Conservation (phyloP, 2,113 vertebrate species). For the Procapra przewalskii region DNA sequence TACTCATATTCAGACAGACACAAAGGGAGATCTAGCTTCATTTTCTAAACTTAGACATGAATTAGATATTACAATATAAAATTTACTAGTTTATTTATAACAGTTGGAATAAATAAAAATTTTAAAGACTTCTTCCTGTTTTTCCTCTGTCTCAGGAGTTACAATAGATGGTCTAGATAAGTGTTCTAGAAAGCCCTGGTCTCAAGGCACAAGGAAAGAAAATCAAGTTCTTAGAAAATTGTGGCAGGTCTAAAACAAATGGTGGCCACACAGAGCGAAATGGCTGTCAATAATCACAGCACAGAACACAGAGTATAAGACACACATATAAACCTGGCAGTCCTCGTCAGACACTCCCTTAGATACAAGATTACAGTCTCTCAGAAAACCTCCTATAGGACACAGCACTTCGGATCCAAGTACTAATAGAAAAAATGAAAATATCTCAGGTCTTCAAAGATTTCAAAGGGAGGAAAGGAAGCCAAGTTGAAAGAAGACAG, state of each 20-base stretch:
- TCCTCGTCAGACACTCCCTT: neutral
- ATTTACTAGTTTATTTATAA: neutral
- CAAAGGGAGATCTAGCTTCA: neutral
- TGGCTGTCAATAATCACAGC: neutral
- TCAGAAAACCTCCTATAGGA: neutral
- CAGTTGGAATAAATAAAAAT: neutral
- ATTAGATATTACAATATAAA: neutral
- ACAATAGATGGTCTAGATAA: neutral
- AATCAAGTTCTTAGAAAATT: neutral
- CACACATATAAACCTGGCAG: neutral
- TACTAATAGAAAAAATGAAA: neutral
- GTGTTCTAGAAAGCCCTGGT: neutral
- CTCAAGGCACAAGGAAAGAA: neutral
- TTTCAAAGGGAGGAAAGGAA: neutral
- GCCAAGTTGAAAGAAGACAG: neutral
- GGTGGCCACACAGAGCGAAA: neutral
- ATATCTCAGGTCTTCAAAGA: neutral
- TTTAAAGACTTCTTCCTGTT: neutral
- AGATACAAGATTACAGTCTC: neutral
- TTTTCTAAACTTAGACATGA: neutral
- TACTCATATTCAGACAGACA: neutral
- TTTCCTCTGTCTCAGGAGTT: neutral
- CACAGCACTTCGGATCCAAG: neutral
- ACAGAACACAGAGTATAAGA: neutral
- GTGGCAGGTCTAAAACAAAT: rapidly evolving